These are phyloP conservation scores for Octopus bimaculoides DNA, from an alignment of 1,140 invertebrate genomes.

Conservation along the genomic window DNA sequence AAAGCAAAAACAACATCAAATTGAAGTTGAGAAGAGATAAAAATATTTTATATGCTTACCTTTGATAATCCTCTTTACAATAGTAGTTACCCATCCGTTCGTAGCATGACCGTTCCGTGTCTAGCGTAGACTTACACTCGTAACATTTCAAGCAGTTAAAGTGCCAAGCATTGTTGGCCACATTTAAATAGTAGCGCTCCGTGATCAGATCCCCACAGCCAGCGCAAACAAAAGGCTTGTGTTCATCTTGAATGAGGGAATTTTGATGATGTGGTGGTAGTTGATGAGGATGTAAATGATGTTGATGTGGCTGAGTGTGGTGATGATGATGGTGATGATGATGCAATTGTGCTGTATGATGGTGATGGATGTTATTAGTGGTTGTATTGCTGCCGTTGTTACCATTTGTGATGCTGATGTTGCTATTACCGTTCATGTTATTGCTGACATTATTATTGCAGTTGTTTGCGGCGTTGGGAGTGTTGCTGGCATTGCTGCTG, in stretches of 20 bases:
- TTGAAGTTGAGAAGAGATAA: constrained; percentile 15
- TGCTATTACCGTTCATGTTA: not conserved
- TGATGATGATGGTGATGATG: not conserved
- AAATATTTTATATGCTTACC: constrained; percentile 65
- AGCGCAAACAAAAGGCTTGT: constrained; percentile 66
- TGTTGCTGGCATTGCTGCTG: not conserved
- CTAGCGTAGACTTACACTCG: constrained; percentile 80
- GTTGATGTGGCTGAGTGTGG: not conserved
- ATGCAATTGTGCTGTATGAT: not conserved
- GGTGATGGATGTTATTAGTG: not conserved
- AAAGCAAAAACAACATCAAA: constrained; percentile 22
- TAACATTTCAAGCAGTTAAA: constrained; percentile 81
- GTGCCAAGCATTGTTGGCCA: constrained; percentile 88
- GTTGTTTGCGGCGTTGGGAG: not conserved
- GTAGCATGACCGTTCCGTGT: constrained; percentile 90
- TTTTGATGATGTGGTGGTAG: constrained; percentile 16
- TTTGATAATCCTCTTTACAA: constrained; percentile 96
- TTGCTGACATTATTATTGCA: not conserved
- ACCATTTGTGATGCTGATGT: constrained; percentile 11
- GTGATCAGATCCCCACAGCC: constrained; percentile 81
- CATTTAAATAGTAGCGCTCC: constrained; percentile 81
- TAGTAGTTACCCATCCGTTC: constrained; percentile 91
- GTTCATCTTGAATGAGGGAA: constrained; percentile 21
- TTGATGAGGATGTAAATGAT: constrained; percentile 12
- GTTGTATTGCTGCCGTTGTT: not conserved